Percentiles rank a stretch among this genome's conserved stretches.
Evolutionary conservation across 2,888 invertebrate species (phyloP).

Genomic region (Lepidochrysops patricia): DNA sequence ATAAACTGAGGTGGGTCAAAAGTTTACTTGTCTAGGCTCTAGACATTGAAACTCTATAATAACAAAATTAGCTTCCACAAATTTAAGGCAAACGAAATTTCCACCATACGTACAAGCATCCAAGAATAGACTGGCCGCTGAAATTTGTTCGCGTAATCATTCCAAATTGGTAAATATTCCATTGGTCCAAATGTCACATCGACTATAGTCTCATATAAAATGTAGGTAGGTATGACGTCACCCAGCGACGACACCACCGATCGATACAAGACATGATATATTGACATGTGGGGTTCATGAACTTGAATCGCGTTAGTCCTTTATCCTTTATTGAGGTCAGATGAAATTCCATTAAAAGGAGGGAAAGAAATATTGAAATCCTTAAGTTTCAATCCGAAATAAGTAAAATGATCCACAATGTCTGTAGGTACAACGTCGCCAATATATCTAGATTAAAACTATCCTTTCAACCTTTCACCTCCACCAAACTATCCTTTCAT

Average conservation of each 20-base stretch:
- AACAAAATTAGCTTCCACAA: not conserved
- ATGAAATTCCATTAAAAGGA: no score
- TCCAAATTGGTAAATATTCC: conserved; percentile 52
- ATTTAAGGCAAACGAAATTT: not conserved
- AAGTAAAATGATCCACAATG: no score
- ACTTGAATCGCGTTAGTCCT: conserved; percentile 3
- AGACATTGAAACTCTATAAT: not conserved
- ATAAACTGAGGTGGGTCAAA: no score
- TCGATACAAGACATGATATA: conserved; percentile 34
- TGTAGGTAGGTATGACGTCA: conserved; percentile 48
- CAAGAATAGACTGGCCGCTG: conserved; percentile 22
- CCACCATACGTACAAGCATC: not conserved
- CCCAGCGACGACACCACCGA: no score
- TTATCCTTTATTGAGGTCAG: not conserved
- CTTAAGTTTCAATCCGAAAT: no score
- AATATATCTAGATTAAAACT: no score
- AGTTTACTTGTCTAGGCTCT: no score
- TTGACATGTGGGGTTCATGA: conserved; percentile 8
- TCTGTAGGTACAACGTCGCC: no score
- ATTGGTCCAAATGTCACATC: conserved; percentile 34
- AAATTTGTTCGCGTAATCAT: conserved; percentile 16
- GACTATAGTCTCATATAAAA: conserved; percentile 48
- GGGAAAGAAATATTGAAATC: no score
- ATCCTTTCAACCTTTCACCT: no score
- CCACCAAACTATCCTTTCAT: no score